Conservation (phyloP, 2,797 vertebrate species). For the Taeniopygia guttata region DNA sequence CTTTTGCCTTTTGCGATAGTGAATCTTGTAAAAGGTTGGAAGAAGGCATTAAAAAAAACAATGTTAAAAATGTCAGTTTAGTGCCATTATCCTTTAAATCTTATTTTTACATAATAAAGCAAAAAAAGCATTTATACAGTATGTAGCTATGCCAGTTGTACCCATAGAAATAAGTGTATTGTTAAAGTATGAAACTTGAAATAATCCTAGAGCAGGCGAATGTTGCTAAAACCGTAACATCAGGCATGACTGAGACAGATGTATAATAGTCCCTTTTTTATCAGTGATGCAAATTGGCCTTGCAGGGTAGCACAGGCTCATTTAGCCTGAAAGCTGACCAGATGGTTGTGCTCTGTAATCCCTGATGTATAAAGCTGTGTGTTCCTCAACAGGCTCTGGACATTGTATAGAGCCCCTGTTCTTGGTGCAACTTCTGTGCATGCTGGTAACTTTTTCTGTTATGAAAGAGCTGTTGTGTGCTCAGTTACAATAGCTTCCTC, state of each 20-base stretch:
- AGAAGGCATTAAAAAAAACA: conserved; percentile 40
- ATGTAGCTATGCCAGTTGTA: background rate
- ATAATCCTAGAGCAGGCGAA: background rate
- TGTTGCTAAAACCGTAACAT: background rate
- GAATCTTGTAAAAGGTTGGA: conserved; percentile 49
- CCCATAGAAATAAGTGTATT: background rate
- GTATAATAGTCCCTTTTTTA: background rate
- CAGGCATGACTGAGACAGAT: background rate
- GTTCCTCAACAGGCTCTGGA: conserved; percentile 50
- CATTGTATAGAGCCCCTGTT: conserved; percentile 40
- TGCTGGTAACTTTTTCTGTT: conserved; percentile 42
- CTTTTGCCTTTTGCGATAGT: background rate
- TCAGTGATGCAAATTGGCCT: background rate
- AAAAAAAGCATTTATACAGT: background rate
- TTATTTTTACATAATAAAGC: background rate
- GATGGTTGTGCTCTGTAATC: conserved; percentile 62
- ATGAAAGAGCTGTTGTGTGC: conserved; percentile 62
- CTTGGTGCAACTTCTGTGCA: conserved; percentile 44
- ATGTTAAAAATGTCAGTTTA: conserved; percentile 35
- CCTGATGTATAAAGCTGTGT: conserved; percentile 15
- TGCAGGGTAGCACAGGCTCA: background rate
- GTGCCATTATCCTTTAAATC: conserved; percentile 24
- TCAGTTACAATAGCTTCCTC: conserved; percentile 59
- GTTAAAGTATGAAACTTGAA: background rate
- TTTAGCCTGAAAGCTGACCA: conserved; percentile 64